Evolutionary conservation across 2,797 vertebrate species (phyloP).

Genomic region (Lacerta viridis): DNA sequence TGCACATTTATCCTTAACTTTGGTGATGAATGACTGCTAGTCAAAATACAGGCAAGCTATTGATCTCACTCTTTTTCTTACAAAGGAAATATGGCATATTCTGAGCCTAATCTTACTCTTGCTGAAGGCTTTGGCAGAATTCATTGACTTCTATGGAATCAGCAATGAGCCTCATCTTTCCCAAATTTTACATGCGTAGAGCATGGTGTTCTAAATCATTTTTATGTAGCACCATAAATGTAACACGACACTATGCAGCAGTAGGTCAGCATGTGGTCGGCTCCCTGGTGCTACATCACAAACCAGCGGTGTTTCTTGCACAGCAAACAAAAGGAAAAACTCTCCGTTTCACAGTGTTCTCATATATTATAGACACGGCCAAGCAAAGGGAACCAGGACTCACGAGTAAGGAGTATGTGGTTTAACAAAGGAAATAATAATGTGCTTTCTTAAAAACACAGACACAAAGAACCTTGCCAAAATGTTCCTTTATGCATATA

Average conservation of each 20-base stretch:
- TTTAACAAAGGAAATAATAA: neutral
- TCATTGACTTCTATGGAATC: conserved; percentile 40
- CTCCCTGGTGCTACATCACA: conserved; percentile 56
- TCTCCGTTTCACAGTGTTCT: conserved; percentile 37
- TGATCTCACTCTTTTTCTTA: conserved; percentile 34
- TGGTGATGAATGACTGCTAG: neutral
- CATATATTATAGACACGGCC: conserved; percentile 41
- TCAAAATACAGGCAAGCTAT: conserved; percentile 16
- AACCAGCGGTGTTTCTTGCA: conserved; percentile 48
- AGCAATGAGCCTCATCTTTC: neutral
- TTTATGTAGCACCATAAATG: conserved; percentile 45
- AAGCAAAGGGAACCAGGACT: neutral
- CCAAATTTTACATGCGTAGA: neutral
- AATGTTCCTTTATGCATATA: neutral
- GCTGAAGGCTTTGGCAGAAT: conserved; percentile 36
- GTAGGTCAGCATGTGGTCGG: conserved; percentile 54
- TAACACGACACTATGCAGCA: conserved; percentile 1
- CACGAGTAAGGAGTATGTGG: neutral
- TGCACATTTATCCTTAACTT: neutral
- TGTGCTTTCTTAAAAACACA: neutral
- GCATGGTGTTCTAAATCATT: conserved; percentile 1
- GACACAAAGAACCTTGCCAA: neutral
- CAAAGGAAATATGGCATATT: neutral
- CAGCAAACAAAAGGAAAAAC: conserved; percentile 44
- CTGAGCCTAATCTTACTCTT: conserved; percentile 38